Evolutionary conservation across 2,797 vertebrate genomes (phyloP).

Genomic region (Podargus strigoides): DNA sequence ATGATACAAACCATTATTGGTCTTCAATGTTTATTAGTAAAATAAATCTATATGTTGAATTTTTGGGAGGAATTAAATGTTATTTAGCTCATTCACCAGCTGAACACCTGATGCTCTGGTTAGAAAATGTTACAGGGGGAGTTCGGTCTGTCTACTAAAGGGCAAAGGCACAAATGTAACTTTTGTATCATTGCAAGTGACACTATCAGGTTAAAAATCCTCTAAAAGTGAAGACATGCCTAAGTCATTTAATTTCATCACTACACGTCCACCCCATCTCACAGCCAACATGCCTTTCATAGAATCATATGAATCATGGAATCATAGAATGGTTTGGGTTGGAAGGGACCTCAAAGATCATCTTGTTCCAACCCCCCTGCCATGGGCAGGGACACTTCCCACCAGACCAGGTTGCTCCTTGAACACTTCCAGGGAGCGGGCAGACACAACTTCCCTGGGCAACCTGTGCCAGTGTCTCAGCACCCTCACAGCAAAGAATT

Average conservation of each 20-base stretch:
- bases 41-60: not conserved
- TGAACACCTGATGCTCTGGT: not conserved
- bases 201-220: not conserved
- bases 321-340: too few species aligned
- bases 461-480: too few species aligned
- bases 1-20: not conserved
- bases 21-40: not conserved
- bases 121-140: not conserved
- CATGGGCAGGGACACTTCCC: too few species aligned
- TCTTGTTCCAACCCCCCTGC: too few species aligned
- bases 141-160: not conserved
- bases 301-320: too few species aligned
- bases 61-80: not conserved
- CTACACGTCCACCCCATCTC: fast-evolving
- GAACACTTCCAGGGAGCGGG: too few species aligned
- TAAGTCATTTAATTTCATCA: not conserved
- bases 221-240: not conserved
- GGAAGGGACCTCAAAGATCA: too few species aligned
- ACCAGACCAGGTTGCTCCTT: too few species aligned
- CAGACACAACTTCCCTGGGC: too few species aligned
- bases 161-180: not conserved
- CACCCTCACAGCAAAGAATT: too few species aligned
- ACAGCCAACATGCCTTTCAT: not conserved
- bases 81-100: not conserved
- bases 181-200: not conserved